Evolutionary conservation across 2,113 vertebrate genomes (phyloP), one percentile per base, ranked within the genome.

Genomic region (Poeciliopsis turrubarensis): DNA sequence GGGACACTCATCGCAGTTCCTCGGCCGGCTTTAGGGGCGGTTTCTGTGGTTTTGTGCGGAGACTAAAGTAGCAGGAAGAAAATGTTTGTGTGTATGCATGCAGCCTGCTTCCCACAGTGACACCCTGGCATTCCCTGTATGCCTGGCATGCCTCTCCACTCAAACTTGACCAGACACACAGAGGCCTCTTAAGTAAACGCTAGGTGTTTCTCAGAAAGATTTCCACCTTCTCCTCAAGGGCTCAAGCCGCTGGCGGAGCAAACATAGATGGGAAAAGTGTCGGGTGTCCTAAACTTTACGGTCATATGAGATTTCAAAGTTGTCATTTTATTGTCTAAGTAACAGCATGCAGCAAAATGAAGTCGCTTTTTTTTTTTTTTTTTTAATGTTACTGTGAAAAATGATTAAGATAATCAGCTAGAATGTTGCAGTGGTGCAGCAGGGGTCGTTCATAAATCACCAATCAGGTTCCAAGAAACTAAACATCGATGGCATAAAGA

Each of bases 81-180:
- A 70, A 66, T 79, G 73, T 62, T 17, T 75, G 82, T 71, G 79
- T 72, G 60, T 13, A 26, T 4, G 47, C 19, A 22, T 26, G 62
- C 63, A 68, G 37, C 39, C 27, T 64, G 61, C 80, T 89, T 89
- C 88, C 82, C 87, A 89, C 84, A 84, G 78, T 39, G 86, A 80
- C 80, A 82, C 82, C 86, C 76, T 82, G 77, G 82, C 79, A 86
- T 87, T 78, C 80, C 82, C 86, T 83, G 73, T 82, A 83, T 88
- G 76, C 84, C 82, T 78, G 74, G 77, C 87, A 90, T 87, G 69
- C 84, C 82, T 85, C 87, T 83, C 82, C 73, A 80, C 86, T 89
- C 81, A 77, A 87, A 89, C 84, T 85, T 80, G 72, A 85, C 69
- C 87, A 78, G 78, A 73, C 65, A 68, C 78, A 79, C 68, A 69